Conservation (phyloP, 2,113 vertebrate genomes). For the Salvator merianae region DNA sequence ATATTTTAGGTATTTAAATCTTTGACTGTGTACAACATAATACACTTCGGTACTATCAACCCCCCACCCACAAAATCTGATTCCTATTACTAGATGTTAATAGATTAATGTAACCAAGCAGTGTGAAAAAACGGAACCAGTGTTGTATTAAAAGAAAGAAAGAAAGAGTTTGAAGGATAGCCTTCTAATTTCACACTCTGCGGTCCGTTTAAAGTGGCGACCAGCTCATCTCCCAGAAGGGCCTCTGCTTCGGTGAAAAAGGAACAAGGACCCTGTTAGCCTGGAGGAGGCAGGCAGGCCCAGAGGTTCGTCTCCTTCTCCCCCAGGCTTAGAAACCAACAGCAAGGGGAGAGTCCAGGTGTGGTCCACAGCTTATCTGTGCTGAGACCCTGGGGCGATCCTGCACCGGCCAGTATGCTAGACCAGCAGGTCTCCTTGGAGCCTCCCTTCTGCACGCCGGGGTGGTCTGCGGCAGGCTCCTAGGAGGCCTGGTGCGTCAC, state of each 20-base stretch:
- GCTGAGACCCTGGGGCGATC: conserved; percentile 9
- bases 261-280: conserved; percentile 3
- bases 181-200: conserved; percentile 55
- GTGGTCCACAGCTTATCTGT: conserved; percentile 56
- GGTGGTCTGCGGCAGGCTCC: too few relatives aligned
- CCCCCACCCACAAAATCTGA: conserved; percentile 58
- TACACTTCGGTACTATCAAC: conserved; percentile 71
- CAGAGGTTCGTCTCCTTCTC: conserved; percentile 8
- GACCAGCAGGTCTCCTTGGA: too few relatives aligned
- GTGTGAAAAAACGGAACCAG: conserved; percentile 60
- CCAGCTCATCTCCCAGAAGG: conserved; percentile 44
- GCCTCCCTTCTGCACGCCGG: too few relatives aligned
- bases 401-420: too few relatives aligned
- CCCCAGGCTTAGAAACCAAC: conserved; percentile 30
- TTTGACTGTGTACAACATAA: conserved; percentile 77
- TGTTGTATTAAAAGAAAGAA: conserved; percentile 67
- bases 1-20: conserved; percentile 70
- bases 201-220: conserved; percentile 46
- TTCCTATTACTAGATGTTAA: conserved; percentile 72
- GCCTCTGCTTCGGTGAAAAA: conserved; percentile 9
- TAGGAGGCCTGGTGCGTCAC: too few relatives aligned
- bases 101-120: conserved; percentile 64
- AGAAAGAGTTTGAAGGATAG: conserved; percentile 71
- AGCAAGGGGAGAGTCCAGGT: neutral
- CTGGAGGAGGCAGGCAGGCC: conserved; percentile 14